These are phyloP conservation scores for Vanessa cardui DNA, from an alignment of 2,888 invertebrate genomes.

Conservation along the genomic window DNA sequence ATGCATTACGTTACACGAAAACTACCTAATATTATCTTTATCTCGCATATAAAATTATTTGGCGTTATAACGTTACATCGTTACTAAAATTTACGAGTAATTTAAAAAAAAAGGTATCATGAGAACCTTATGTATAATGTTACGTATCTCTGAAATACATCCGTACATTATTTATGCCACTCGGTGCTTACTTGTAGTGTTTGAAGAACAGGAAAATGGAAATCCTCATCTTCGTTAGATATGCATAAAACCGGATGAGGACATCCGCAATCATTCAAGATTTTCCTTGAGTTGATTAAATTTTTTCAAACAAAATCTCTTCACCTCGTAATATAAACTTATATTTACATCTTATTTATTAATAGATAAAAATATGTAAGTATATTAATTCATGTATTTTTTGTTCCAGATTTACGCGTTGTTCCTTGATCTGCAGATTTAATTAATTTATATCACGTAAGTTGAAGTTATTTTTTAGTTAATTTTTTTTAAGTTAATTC, in stretches of 20 bases:
- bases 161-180: background rate
- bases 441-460: conserved; percentile 24
- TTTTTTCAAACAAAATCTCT: background rate
- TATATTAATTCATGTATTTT: background rate
- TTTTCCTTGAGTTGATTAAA: conserved; percentile 20
- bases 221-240: conserved; percentile 53
- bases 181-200: background rate
- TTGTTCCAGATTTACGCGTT: conserved; percentile 26
- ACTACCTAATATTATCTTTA: background rate
- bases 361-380: background rate
- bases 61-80: too few relatives aligned
- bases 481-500: background rate
- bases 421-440: background rate
- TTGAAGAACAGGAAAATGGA: conserved; percentile 48
- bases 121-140: background rate
- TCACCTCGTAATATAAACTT: background rate
- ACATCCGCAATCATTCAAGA: conserved; percentile 49
- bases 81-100: too few relatives aligned
- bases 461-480: conserved; percentile 10
- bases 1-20: background rate
- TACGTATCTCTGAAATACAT: background rate
- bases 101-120: too few relatives aligned
- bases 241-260: conserved; percentile 53
- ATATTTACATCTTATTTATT: too few relatives aligned
- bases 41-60: background rate